phyloP scores from a whole-genome alignment of 2,113 vertebrate genomes.

The Mormoops blainvillei region DNA sequence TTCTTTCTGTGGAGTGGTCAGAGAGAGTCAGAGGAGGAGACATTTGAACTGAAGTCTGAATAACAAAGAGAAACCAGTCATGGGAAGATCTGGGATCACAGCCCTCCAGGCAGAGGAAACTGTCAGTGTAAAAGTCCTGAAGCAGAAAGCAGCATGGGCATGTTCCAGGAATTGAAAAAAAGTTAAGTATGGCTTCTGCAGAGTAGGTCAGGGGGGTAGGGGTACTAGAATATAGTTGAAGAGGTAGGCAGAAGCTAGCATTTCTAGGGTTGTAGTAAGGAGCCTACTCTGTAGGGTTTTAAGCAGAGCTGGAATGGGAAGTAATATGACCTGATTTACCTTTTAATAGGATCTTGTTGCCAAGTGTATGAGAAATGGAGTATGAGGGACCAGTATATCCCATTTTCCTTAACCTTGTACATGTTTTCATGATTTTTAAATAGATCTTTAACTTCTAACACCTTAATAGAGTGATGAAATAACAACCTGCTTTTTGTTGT shows the following conservation, averaged over 20 bases:
- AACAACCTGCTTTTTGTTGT: not conserved
- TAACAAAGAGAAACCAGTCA: not conserved
- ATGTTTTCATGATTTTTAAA: slow-evolving; percentile 15
- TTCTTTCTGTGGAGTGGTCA: not conserved
- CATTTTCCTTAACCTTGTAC: not conserved
- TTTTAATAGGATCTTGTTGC: not conserved
- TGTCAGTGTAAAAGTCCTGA: not conserved
- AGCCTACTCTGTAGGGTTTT: not conserved
- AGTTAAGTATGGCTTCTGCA: not conserved
- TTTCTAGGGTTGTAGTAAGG: not conserved
- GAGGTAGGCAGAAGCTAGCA: not conserved
- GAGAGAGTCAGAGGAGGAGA: not conserved
- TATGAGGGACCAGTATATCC: not conserved
- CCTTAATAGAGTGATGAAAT: not conserved
- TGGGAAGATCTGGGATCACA: not conserved
- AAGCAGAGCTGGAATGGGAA: not conserved
- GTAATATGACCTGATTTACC: not conserved
- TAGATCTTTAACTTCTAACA: not conserved
- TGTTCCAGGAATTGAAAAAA: not conserved
- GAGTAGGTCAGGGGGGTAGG: not conserved
- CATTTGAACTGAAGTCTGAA: not conserved
- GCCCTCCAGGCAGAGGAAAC: not conserved
- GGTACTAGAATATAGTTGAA: not conserved
- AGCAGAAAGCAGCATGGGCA: not conserved
- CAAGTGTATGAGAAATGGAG: not conserved